These are phyloP conservation scores for Craterocephalus amniculus DNA, from an alignment of 2,797 vertebrate species.

Conservation along the genomic window DNA sequence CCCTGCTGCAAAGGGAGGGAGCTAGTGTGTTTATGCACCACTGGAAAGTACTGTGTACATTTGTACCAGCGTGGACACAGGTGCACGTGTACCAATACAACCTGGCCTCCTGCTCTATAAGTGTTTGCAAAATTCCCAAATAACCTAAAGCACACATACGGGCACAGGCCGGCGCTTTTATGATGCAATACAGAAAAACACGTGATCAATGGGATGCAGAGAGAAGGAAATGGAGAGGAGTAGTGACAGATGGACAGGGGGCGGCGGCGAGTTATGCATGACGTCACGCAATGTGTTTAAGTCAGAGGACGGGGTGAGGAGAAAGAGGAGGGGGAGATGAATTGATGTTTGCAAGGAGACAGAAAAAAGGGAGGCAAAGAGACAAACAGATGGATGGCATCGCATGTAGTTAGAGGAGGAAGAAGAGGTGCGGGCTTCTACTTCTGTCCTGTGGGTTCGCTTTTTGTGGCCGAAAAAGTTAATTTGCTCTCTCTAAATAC, in stretches of 20 bases:
- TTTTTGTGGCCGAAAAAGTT: background rate
- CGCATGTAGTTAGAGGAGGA: background rate
- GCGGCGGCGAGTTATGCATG: conserved; percentile 33
- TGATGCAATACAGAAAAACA: conserved; percentile 17
- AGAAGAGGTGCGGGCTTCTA: background rate
- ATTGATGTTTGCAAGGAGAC: background rate
- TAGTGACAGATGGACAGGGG: conserved; percentile 53
- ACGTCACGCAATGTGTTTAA: conserved; percentile 35
- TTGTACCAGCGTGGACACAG: conserved; percentile 1
- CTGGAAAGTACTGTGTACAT: background rate
- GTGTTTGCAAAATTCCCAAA: background rate
- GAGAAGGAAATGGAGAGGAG: background rate
- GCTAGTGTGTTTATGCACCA: conserved; percentile 16
- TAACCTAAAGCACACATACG: background rate
- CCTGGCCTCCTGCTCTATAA: background rate
- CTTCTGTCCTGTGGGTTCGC: no score
- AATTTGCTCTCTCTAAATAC: background rate
- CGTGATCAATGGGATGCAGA: conserved; percentile 11
- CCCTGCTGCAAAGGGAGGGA: conserved; percentile 5
- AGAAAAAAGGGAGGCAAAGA: background rate
- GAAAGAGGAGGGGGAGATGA: conserved; percentile 3
- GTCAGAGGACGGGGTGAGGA: conserved; percentile 27
- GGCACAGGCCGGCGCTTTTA: no score
- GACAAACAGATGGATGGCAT: background rate
- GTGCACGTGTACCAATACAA: conserved; percentile 15